A percentile compares a stretch with the other conserved stretches of the same genome.
phyloP scores from a whole-genome alignment of 2,797 vertebrate genomes.

The Antrozous pallidus region DNA sequence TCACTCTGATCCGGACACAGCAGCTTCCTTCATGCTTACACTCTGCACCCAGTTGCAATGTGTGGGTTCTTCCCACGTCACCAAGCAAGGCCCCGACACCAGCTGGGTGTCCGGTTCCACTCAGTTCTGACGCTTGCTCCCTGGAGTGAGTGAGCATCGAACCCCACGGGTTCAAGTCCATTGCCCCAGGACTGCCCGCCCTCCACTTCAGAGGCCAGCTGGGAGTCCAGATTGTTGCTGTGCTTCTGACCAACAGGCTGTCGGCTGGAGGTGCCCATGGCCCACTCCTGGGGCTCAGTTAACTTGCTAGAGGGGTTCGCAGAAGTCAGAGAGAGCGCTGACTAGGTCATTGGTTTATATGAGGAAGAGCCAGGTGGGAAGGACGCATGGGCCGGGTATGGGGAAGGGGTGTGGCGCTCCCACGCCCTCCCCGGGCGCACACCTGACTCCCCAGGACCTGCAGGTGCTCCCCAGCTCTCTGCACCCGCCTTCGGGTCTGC shows the following conservation, averaged over 20 bases:
- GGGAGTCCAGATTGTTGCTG: neutral
- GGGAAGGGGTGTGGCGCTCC: neutral
- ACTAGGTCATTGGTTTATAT: neutral
- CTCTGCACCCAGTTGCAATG: neutral
- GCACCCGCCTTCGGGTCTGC: neutral
- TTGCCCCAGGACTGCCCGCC: too few species aligned
- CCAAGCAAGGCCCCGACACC: neutral
- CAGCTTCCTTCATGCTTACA: neutral
- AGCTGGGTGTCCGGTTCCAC: neutral
- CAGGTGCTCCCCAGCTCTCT: neutral
- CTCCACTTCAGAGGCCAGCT: neutral
- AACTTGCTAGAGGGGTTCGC: neutral
- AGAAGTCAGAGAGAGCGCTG: neutral
- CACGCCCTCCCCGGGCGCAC: accelerated
- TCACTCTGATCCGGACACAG: neutral
- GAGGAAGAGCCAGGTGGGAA: neutral
- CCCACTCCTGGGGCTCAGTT: neutral
- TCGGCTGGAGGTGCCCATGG: neutral
- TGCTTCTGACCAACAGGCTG: neutral
- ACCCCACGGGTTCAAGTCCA: neutral
- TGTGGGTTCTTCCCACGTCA: neutral
- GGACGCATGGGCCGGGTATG: accelerated
- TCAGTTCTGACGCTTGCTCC: neutral
- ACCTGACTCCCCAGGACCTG: neutral
- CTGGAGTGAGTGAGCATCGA: too few species aligned